Conservation (phyloP, 2,797 vertebrate genomes). For the Pseudomugil gertrudae region DNA sequence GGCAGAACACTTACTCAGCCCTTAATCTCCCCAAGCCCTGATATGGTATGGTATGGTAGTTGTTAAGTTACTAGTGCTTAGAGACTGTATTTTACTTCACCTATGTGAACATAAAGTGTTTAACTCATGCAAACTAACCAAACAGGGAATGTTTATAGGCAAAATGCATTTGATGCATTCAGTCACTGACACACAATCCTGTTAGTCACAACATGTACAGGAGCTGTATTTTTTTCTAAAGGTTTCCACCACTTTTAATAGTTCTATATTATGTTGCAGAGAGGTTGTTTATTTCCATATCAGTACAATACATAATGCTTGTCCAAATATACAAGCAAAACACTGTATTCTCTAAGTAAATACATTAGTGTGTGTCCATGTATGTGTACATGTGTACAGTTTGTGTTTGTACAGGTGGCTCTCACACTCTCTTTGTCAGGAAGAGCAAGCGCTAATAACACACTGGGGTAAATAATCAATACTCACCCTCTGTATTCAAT, state of each 20-base stretch:
- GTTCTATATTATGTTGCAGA: slow-evolving; percentile 42
- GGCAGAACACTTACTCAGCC: slow-evolving; percentile 74
- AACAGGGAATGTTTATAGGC: slow-evolving; percentile 36
- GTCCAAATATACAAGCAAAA: slow-evolving; percentile 54
- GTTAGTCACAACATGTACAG: slow-evolving; percentile 38
- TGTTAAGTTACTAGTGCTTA: slow-evolving; percentile 77
- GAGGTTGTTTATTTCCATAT: slow-evolving; percentile 27
- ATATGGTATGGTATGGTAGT: slow-evolving; percentile 64
- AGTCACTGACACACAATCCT: slow-evolving; percentile 44
- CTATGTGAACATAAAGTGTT: slow-evolving; percentile 45
- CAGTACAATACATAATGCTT: slow-evolving; percentile 32
- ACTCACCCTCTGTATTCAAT: slow-evolving; percentile 78
- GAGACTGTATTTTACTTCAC: slow-evolving; percentile 60
- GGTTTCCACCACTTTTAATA: slow-evolving; percentile 36
- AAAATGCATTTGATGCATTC: slow-evolving; percentile 43
- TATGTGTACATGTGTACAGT: slow-evolving; percentile 15
- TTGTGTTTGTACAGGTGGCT: slow-evolving; percentile 58
- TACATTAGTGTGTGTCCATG: slow-evolving; percentile 9
- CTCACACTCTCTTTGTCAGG: slow-evolving; percentile 67
- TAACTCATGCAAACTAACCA: slow-evolving; percentile 55
- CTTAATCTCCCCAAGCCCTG: slow-evolving; percentile 57
- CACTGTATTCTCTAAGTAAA: slow-evolving; percentile 37
- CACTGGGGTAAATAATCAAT: slow-evolving; percentile 79
- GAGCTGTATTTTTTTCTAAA: slow-evolving; percentile 49
- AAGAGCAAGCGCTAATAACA: slow-evolving; percentile 77